Evolutionary conservation across 2,888 invertebrate genomes (phyloP), one percentile per base, ranked within the genome.

Genomic region (Phyllotreta cruciferae): DNA sequence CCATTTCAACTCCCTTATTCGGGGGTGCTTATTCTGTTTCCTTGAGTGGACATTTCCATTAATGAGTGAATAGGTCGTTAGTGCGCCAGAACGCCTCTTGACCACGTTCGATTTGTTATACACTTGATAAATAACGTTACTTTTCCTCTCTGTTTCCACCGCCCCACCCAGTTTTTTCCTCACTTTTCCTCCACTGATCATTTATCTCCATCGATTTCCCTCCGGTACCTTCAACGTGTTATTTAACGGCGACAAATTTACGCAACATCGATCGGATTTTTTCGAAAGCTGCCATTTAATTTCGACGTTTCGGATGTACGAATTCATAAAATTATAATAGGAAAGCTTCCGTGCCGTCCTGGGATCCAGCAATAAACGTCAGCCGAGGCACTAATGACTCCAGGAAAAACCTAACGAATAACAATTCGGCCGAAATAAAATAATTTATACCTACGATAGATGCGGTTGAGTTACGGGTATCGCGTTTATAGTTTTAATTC

Each of bases 401-500:
- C 56, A 61, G 63, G 56, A 56, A 57, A 71, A 68, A 24, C 24
- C 24, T 24, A 71, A 70, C 70, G 68, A 68, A 14, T 37, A 42
- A 35, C 42, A 44, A 60, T 60, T 37, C 44, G 35, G 71, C 69
- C 62, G 65, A 69, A 67, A 64, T 70, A 64, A 69, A 72, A 72
- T 73, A 72, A 73, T 73, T 74, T 74, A 74, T 74, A 66, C 42
- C 58, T 41, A 58, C 71, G 67, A 70, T 69, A 70, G 68, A 67
- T 66, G 62, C 24, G 24, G 24, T 66, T 72, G 73, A 73, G 66
- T 70, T 73, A 74, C 72, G 57, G 67, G 49, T 72, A 67, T 74
- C 70, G 74, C 74, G 74, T 74, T 73, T 70, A 69, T 69, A 66
- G 70, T 72, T 73, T 72, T 73, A 72, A 74, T 74, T 71, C 73